Base-by-base conservation (phyloP, 2,113 vertebrate genomes). In the Muntiacus muntjak region DNA sequence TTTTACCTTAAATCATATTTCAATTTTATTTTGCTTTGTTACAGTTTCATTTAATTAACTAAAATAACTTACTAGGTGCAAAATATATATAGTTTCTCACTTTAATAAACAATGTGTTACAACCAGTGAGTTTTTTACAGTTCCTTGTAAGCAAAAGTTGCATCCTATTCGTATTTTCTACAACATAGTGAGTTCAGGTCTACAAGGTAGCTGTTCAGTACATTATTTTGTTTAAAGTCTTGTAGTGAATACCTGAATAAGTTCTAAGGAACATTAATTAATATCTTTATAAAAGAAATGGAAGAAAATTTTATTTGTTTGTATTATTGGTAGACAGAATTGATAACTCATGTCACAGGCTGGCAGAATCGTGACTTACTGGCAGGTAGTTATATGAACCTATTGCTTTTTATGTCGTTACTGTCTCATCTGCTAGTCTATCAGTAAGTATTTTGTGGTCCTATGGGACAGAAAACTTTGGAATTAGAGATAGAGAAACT, bases 1-100 rank as follows among this genome's bases (percentile, higher is more conserved):
- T 95, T 95, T 57, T 74, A 85, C 45, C 25, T 58, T 57, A 86
- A 26, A 67, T 92, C 26, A 94, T 84, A 74, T 86, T 83, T 23
- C n/a, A 86, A 0, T 25, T 96, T 83, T 91, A 60, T 89, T 91
- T 93, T 97, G 25, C 62, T 93, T 3, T 87, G 25, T 87, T 96
- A 43, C 0, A 71, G 17, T 93, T 19, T 93, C 14, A 84, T 58
- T 87, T 95, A 57, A 55, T 92, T 94, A 92, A 76, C 19, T 85
- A 62, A 95, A 88, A 76, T 89, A 83, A 57, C 28, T 33, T 57
- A 40, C 16, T 33, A 93, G 5, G 43, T 81, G 19, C 14, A 79
- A 95, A 95, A 91, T 30, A 15, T 60, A n/a, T 89, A 19, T 81
- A 58, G 23, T 54, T 92, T 85, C 3, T 81, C 7, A 28, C 84